Conservation (phyloP, 1,140 invertebrate genomes). For the Antheraea mylitta region DNA sequence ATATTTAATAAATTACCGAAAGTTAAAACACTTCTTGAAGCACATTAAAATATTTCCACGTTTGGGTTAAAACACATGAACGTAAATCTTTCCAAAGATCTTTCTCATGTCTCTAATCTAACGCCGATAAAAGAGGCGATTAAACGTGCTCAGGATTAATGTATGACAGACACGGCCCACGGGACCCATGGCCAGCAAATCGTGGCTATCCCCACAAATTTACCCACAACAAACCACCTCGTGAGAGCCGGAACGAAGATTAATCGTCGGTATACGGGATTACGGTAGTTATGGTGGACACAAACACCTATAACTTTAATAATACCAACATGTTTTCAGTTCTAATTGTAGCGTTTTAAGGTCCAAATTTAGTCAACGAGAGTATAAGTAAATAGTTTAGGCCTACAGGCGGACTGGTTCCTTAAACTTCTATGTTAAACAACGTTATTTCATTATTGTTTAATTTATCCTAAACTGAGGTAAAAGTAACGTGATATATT, state of each 20-base stretch:
- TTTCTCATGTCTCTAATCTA: conserved; percentile 25
- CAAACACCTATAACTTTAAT: conserved; percentile 28
- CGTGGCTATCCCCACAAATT: conserved; percentile 58
- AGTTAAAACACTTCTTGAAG: background rate
- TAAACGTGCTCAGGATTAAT: conserved; percentile 47
- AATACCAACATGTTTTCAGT: conserved; percentile 17
- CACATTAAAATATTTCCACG: conserved; percentile 10
- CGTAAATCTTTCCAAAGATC: conserved; percentile 14
- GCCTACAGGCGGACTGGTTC: conserved; percentile 26
- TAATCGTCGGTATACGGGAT: conserved; percentile 64
- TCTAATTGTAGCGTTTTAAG: conserved; percentile 18
- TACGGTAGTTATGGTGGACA: conserved; percentile 49
- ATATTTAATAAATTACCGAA: background rate
- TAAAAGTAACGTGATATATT: conserved; percentile 24
- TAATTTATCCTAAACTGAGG: conserved; percentile 22
- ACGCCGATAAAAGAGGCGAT: conserved; percentile 42
- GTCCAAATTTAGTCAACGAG: conserved; percentile 19
- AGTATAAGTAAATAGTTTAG: conserved; percentile 15
- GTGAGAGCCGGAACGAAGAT: conserved; percentile 63
- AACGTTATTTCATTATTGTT: conserved; percentile 41
- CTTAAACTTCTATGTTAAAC: conserved; percentile 36
- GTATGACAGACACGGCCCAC: conserved; percentile 47
- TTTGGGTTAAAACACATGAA: background rate
- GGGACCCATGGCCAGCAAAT: conserved; percentile 54
- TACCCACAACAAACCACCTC: conserved; percentile 60